These are phyloP conservation scores for Patagioenas fasciata DNA, from an alignment of 2,113 vertebrate genomes.

Conservation along the genomic window DNA sequence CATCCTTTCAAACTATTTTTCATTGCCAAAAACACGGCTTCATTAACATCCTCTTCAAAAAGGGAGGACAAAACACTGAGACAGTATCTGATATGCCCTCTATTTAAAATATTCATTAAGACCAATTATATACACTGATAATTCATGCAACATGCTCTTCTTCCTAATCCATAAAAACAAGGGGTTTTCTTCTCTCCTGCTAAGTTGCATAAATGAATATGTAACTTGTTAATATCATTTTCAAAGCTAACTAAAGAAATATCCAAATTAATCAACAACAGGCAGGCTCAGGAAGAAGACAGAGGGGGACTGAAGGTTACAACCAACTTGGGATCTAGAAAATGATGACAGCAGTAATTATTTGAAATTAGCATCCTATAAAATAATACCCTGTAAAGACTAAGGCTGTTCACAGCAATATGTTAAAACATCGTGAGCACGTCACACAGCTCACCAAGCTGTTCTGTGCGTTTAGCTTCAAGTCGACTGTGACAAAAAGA, in stretches of 20 bases:
- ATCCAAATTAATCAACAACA: background rate
- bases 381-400: background rate
- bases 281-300: background rate
- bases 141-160: slow-evolving; percentile 8
- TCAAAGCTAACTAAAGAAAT: background rate
- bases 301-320: slow-evolving; percentile 9
- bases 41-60: slow-evolving; percentile 4
- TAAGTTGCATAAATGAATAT: slow-evolving; percentile 5
- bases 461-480: background rate
- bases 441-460: background rate
- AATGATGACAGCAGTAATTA: background rate
- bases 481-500: background rate
- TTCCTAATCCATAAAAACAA: slow-evolving; percentile 2
- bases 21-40: background rate
- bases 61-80: slow-evolving; percentile 6
- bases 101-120: slow-evolving; percentile 46
- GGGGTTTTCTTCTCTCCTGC: background rate
- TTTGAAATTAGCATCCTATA: background rate
- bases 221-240: background rate
- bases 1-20: background rate
- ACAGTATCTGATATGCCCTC: background rate
- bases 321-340: background rate
- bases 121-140: slow-evolving; percentile 13
- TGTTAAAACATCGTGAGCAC: background rate
- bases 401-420: background rate